Evolutionary conservation across 2,797 vertebrate species (phyloP).

Genomic region (Cuniculus paca): DNA sequence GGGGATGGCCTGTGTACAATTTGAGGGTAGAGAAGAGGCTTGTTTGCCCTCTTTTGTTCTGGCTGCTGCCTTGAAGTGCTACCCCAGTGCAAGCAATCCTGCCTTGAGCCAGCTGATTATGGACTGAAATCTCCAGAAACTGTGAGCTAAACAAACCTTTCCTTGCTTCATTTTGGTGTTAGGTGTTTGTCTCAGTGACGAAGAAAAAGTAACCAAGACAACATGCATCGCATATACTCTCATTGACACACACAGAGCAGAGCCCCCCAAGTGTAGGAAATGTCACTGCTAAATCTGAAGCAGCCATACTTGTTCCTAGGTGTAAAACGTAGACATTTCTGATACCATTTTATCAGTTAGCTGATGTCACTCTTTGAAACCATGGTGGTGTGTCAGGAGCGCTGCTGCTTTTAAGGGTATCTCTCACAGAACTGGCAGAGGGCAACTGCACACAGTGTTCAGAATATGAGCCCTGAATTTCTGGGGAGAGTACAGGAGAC

Average conservation of each 20-base stretch:
- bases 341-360: not conserved
- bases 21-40: too few species aligned
- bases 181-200: too few species aligned
- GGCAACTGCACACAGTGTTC: slow-evolving; percentile 79
- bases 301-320: not conserved
- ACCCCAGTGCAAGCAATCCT: too few species aligned
- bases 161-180: too few species aligned
- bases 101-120: too few species aligned
- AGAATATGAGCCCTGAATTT: slow-evolving; percentile 88
- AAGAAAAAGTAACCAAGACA: too few species aligned
- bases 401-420: not conserved
- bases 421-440: not conserved
- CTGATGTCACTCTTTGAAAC: not conserved
- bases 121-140: too few species aligned
- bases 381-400: not conserved
- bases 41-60: too few species aligned
- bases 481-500: slow-evolving; percentile 81
- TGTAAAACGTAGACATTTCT: not conserved
- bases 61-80: too few species aligned
- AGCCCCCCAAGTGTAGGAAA: not conserved
- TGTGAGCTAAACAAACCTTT: too few species aligned
- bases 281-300: not conserved
- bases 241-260: not conserved
- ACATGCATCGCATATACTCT: fast-evolving
- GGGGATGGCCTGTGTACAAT: too few species aligned